Evolutionary conservation across 2,797 vertebrate genomes (phyloP), one percentile per base, ranked within the genome.

Genomic region (Dendrocincla fuliginosa): DNA sequence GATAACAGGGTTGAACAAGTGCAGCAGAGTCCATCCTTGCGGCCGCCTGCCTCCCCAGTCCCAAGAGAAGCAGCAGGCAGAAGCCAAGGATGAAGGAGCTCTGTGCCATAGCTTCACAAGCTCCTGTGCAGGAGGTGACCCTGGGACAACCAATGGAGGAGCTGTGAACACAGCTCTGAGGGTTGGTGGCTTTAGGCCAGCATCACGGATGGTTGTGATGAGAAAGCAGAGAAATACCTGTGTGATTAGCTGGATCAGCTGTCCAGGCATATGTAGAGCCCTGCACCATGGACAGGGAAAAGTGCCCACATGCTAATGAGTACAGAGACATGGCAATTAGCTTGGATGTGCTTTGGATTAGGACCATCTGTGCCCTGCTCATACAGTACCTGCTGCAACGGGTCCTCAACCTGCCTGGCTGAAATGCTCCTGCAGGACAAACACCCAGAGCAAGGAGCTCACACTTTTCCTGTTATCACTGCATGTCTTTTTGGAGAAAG

Each of bases 161-260:
- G 46, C 50, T 22, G 65, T 16, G 53, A 27, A 10, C n/a, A 7
- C 1, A 28, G 25, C 50, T 47, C 61, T 55, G 33, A 73, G 68
- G 55, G 17, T 13, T 16, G 41, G 67, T 19, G 13, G 64, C 46
- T 65, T 4, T 8, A 30, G 33, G 18, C 75, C 75, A 79, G 64
- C 27, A 1, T 47, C 0, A 0, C 9, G 4, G 17, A 33, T 0
- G 5, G 37, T 16, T 35, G 70, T 0, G 0, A 37, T 32, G 39
- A 14, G 52, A 30, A 55, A 67, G 32, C 42, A 11, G 64, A 81
- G 65, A 74, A 56, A 49, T 7, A n/a, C 35, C 0, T 0, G 44
- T 56, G 52, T 17, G 33, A 44, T 60, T 53, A 1, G 15, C 49
- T 13, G 61, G n/a, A 89, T 96, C 68, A 47, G 57, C 87, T 71